phyloP scores from a whole-genome alignment of 2,888 invertebrate species.

The Diarsia brunnea region DNA sequence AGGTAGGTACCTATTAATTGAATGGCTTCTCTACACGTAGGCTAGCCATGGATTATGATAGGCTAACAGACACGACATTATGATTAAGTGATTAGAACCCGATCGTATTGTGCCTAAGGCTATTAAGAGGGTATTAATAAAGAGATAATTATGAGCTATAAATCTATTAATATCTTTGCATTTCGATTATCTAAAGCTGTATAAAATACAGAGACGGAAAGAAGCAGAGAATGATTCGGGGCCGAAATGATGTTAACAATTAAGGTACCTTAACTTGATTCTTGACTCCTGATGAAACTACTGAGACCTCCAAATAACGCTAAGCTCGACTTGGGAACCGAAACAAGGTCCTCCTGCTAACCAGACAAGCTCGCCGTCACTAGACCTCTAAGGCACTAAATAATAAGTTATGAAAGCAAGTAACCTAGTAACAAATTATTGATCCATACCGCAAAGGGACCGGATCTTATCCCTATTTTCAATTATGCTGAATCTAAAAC shows the following conservation, averaged over 20 bases:
- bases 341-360: not conserved
- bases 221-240: not conserved
- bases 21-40: constrained; percentile 59
- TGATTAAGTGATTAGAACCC: constrained; percentile 29
- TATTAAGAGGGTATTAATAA: constrained; percentile 5
- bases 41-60: constrained; percentile 31
- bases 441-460: constrained; percentile 3
- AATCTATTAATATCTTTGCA: constrained; percentile 22
- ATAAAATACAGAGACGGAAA: not conserved
- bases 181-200: not conserved
- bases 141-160: not conserved
- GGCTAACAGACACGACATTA: constrained; percentile 51
- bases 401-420: not conserved
- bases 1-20: constrained; percentile 47
- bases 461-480: constrained; percentile 17
- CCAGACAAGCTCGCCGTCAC: not conserved
- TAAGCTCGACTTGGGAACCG: not conserved
- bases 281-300: no score
- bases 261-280: not conserved
- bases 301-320: no score
- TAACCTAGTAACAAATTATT: constrained; percentile 5
- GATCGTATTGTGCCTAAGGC: constrained; percentile 45
- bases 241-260: not conserved
- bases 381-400: not conserved
- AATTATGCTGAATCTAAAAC: constrained; percentile 32